These are phyloP conservation scores for Myotis brandtii DNA, from an alignment of 2,113 vertebrate species.

Conservation along the genomic window DNA sequence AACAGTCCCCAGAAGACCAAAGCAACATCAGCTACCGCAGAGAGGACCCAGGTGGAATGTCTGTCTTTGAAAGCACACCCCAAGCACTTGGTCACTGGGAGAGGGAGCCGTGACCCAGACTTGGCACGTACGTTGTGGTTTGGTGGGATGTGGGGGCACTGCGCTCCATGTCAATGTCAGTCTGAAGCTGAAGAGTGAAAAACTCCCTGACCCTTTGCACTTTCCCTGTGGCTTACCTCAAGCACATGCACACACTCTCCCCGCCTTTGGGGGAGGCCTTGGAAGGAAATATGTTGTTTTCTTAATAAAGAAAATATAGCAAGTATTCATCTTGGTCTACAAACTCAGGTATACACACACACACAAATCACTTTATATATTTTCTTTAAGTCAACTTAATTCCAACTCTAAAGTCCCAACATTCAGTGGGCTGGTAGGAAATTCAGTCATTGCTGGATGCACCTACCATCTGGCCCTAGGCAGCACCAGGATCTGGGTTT, in stretches of 20 bases:
- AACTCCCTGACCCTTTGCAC: background rate
- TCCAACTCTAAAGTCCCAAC: background rate
- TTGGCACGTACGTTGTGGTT: background rate
- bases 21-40: background rate
- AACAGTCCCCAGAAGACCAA: background rate
- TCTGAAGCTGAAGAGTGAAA: background rate
- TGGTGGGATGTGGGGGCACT: background rate
- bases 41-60: background rate
- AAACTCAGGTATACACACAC: background rate
- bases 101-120: slow-evolving; percentile 26
- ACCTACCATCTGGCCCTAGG: background rate
- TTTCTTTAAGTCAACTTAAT: slow-evolving; percentile 63
- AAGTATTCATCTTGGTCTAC: slow-evolving; percentile 34
- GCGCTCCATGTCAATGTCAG: background rate
- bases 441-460: background rate
- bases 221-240: background rate
- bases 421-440: background rate
- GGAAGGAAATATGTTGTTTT: background rate
- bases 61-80: background rate
- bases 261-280: background rate
- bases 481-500: background rate
- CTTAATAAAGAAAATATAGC: slow-evolving; percentile 30
- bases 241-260: background rate
- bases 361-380: slow-evolving; percentile 18
- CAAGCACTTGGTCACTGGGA: background rate